phyloP scores from a whole-genome alignment of 92 coral and sea anemone species.

The Zoanthus sociatus region DNA sequence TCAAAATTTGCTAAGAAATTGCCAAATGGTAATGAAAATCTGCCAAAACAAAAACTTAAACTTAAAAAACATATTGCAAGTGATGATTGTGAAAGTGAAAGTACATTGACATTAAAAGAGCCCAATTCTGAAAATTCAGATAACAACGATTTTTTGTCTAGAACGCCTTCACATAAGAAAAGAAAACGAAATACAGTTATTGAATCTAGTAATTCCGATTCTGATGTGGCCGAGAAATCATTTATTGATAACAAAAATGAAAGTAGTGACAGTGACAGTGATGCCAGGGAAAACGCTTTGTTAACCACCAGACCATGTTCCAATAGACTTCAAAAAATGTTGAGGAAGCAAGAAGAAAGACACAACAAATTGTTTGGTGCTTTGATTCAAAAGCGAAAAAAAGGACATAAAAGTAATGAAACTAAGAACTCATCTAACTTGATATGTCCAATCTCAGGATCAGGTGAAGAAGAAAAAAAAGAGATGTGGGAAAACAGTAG shows the following conservation, averaged over 20 bases:
- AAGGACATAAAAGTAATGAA: constrained; percentile 56
- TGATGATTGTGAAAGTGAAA: constrained; percentile 29
- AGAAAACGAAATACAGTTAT: neutral
- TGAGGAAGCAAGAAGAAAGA: constrained; percentile 46
- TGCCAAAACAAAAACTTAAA: neutral
- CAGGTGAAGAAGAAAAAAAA: constrained; percentile 44
- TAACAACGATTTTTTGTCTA: neutral
- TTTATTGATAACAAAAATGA: neutral
- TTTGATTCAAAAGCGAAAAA: constrained; percentile 63
- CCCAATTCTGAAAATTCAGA: constrained; percentile 7
- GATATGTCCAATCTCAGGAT: constrained; percentile 9
- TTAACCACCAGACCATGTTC: constrained; percentile 29
- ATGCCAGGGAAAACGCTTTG: neutral
- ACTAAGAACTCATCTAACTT: constrained; percentile 28
- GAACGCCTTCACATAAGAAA: constrained; percentile 14
- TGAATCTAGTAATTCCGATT: constrained; percentile 32
- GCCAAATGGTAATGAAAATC: neutral
- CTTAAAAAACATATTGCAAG: neutral
- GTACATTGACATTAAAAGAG: neutral
- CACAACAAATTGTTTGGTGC: constrained; percentile 51
- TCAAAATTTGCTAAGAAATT: neutral
- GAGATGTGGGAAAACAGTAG: constrained; percentile 53
- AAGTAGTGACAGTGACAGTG: constrained; percentile 3
- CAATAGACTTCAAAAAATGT: constrained; percentile 56
- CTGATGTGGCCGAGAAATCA: neutral